Conservation (phyloP, 2,888 invertebrate species). For the Cerastoderma edule region DNA sequence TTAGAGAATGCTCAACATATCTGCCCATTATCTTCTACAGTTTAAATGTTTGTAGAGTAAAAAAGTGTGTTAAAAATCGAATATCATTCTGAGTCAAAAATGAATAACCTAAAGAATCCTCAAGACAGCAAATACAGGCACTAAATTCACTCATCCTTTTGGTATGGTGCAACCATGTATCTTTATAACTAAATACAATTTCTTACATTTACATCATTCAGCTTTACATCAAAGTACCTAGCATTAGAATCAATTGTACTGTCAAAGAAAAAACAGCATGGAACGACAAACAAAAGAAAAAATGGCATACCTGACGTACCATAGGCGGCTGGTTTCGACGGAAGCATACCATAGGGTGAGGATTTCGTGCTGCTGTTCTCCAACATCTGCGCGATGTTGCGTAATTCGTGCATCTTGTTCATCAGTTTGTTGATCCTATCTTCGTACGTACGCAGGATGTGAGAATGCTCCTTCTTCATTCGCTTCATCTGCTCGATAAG, state of each 20-base stretch:
- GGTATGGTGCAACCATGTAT: too few species aligned
- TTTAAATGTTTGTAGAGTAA: too few species aligned
- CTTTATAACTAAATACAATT: too few species aligned
- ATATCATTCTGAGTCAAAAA: too few species aligned
- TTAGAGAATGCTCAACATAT: too few species aligned
- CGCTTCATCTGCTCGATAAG: conserved; percentile 80
- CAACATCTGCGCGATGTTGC: conserved; percentile 80
- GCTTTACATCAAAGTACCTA: too few species aligned
- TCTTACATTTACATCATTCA: too few species aligned
- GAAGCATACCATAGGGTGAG: conserved; percentile 74
- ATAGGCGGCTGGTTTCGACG: conserved; percentile 67
- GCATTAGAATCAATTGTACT: neutral
- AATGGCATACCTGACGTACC: conserved; percentile 69
- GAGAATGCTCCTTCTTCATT: conserved; percentile 80
- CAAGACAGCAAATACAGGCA: too few species aligned
- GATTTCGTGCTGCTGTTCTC: conserved; percentile 80
- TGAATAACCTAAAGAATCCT: too few species aligned
- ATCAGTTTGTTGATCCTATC: conserved; percentile 80
- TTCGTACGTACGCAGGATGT: conserved; percentile 78
- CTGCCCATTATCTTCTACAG: too few species aligned
- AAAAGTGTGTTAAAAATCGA: too few species aligned
- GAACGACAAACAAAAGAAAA: neutral
- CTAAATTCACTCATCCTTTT: too few species aligned
- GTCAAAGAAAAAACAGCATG: neutral
- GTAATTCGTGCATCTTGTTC: conserved; percentile 79